Conservation (phyloP, 1,140 invertebrate species). For the Ceratina australensis region DNA sequence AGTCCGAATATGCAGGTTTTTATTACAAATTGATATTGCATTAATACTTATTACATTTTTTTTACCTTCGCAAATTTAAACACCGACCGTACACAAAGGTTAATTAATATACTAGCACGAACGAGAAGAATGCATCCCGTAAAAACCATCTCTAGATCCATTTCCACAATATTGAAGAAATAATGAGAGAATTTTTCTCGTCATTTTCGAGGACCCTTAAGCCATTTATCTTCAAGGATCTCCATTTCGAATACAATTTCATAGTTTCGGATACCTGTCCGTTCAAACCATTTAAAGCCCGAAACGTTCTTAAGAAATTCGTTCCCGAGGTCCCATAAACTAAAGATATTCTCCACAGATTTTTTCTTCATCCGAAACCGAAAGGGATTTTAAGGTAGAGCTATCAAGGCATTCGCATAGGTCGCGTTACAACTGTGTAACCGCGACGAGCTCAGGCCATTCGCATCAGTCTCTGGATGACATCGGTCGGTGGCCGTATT, state of each 20-base stretch:
- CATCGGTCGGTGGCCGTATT: conserved; percentile 58
- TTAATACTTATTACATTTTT: too few relatives aligned
- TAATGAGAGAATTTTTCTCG: background rate
- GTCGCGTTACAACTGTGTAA: background rate
- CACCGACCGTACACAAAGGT: too few relatives aligned
- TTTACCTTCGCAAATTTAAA: too few relatives aligned
- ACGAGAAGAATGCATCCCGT: too few relatives aligned
- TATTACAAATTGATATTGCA: too few relatives aligned
- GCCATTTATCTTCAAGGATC: too few relatives aligned
- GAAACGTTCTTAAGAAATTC: background rate
- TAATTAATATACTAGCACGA: too few relatives aligned
- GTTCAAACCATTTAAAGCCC: background rate
- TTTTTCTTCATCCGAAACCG: background rate
- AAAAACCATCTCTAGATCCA: too few relatives aligned
- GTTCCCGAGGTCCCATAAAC: background rate
- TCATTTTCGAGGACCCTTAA: background rate
- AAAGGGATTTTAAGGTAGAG: background rate
- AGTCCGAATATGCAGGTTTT: too few relatives aligned
- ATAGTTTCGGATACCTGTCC: background rate
- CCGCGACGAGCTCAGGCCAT: conserved; percentile 14
- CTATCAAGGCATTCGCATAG: background rate
- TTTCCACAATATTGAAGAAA: too few relatives aligned
- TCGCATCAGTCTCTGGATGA: conserved; percentile 42
- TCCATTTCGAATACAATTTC: background rate
- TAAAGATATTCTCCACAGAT: background rate